A percentile compares a stretch with the other conserved stretches of the same genome.
phyloP scores from a whole-genome alignment of 2,113 vertebrate species.

The Orientallactaga bullata region DNA sequence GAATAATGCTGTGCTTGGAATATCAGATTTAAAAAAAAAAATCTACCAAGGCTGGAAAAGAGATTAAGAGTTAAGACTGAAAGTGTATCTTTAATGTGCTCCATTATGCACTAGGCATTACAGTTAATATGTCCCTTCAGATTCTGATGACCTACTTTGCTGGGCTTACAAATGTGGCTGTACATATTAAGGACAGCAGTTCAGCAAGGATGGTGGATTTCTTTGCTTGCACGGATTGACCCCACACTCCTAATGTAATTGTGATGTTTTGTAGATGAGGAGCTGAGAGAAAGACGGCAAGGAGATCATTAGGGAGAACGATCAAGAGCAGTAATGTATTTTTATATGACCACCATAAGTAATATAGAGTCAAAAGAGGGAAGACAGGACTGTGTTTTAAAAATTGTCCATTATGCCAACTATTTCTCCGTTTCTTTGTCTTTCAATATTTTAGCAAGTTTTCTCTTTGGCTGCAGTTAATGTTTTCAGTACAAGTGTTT shows the following conservation, averaged over 20 bases:
- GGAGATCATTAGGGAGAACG: neutral
- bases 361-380: neutral
- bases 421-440: neutral
- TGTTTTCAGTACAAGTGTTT: neutral
- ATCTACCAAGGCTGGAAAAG: slow-evolving; percentile 72
- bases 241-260: neutral
- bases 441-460: slow-evolving; percentile 34
- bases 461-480: neutral
- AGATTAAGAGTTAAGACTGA: slow-evolving; percentile 73
- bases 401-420: neutral
- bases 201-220: slow-evolving; percentile 42
- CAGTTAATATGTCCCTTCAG: slow-evolving; percentile 76
- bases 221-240: slow-evolving; percentile 25
- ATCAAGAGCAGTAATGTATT: neutral
- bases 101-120: slow-evolving; percentile 69
- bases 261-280: neutral
- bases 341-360: neutral
- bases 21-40: slow-evolving; percentile 63
- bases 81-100: slow-evolving; percentile 71
- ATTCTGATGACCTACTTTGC: slow-evolving; percentile 76
- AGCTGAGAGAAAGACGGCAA: neutral
- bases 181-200: slow-evolving; percentile 49
- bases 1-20: slow-evolving; percentile 61
- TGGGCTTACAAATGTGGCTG: neutral
- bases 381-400: neutral